Base-by-base conservation (phyloP, 2,888 invertebrate species). In the Odontocerum albicorne region DNA sequence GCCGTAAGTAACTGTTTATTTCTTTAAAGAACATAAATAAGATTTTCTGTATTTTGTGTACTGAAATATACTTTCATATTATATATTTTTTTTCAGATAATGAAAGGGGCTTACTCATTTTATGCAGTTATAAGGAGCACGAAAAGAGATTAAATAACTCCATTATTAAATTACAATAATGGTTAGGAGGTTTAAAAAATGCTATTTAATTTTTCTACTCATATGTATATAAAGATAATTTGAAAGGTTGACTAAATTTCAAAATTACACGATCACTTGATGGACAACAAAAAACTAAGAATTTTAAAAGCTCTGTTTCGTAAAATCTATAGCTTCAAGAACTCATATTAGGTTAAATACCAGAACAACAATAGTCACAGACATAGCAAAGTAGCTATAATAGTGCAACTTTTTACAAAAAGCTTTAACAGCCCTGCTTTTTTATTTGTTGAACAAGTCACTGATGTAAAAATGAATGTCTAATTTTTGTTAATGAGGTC, bases 31-130 rank as follows among this genome's bases (percentile, higher is more conserved):
- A 13, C n/a, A 21, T 47, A 36, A 43, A n/a, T 13, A 15, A 17
- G n/a, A n/a, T n/a, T 46, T 35, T 33, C 17, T 19, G 15, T 10
- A 31, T 7, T 44, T 45, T 2, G n/a, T 8, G 8, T 7, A 27
- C 6, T 7, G 8, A 27, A 27, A 6, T 27, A 38, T 13, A 7
- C 6, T 3, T 31, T 15, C 10, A 40, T 19, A 1, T n/a, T n/a
- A n/a, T 15, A n/a, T 21, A 47, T 53, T n/a, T 36, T 39, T 13
- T 64, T 63, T 39, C 51, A 65, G 65, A 63, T 65, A 50, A 38
- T 65, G 54, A 54, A 62, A 36, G 64, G 63, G 31, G 64, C 64
- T 3, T 61, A 64, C 16, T 65, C 64, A 4, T 65, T 63, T 47
- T 65, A 62, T 43, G 63, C 62, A 31, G 62, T 64, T 1, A 47